Base-by-base conservation (phyloP, 1,140 invertebrate genomes). In the Sitobion miscanthi region DNA sequence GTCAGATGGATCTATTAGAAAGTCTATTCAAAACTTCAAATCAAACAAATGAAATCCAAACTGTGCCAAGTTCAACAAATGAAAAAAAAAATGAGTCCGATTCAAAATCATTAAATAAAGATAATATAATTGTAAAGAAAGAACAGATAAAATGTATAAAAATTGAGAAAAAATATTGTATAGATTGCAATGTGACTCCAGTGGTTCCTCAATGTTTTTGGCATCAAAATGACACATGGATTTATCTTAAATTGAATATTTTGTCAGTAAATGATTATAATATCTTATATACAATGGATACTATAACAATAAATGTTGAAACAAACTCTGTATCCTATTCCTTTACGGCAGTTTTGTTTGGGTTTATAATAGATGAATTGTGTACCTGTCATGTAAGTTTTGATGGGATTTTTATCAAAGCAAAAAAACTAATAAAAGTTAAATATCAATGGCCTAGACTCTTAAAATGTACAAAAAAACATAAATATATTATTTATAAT, bases 401-500 rank as follows among this genome's bases (percentile, higher is more conserved):
- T 54, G 91, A 93, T 52, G 91, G 91, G 30, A 93, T 93, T 57
- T 8, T 30, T 11, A 85, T 93, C 4, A 93, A 93, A 25, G 69
- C 91, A 14, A 17, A 54, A 85, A 93, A 93, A 85, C 23, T 93
- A 17, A 38, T 93, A 42, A 8, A 93, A 86, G 49, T 52, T 21
- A 35, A 93, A 38, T 85, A 93, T n/a, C 23, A 45, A 17, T 93
- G 91, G 91, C 91, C 91, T 38, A 82, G 91, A 21, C 77, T 93
- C 2, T 25, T 85, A 42, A 93, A 93, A 85, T 93, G 91, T 54
- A 8, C 47, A 85, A 85, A 93, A n/a, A 93, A 49, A 42, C 91
- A 93, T 93, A 93, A 93, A 85, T 93, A 93, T 42, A 35, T 93
- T 52, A 85, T 62, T 85, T 93, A 85, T 85, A 35, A 93, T n/a